Conservation (phyloP, 1,140 invertebrate species). For the roundworm (Caenorhabditis elegans) region WBcel235 BX284602.5:9405501-9406000, state of each 20-base stretch:
- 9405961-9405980: background rate
- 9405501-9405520: too few relatives aligned
- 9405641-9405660: background rate
- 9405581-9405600: constrained; percentile 4
- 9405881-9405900: background rate
- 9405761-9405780: constrained; percentile 13
- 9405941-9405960: background rate
- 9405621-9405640: constrained; percentile 12
- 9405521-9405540: background rate
- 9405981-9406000: background rate
- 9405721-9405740: background rate
- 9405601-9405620: background rate
- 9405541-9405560: background rate
- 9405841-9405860: background rate
- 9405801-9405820: background rate
- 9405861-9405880: constrained; percentile 15
- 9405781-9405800: constrained; percentile 17
- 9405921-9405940: background rate
- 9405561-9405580: background rate
- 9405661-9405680: background rate
- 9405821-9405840: background rate
- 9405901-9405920: constrained; percentile 12
- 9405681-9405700: background rate
- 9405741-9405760: constrained; percentile 19
- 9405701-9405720: background rate